Conservation (phyloP, 2,797 vertebrate genomes). For the Mormyrops attenuatus region DNA sequence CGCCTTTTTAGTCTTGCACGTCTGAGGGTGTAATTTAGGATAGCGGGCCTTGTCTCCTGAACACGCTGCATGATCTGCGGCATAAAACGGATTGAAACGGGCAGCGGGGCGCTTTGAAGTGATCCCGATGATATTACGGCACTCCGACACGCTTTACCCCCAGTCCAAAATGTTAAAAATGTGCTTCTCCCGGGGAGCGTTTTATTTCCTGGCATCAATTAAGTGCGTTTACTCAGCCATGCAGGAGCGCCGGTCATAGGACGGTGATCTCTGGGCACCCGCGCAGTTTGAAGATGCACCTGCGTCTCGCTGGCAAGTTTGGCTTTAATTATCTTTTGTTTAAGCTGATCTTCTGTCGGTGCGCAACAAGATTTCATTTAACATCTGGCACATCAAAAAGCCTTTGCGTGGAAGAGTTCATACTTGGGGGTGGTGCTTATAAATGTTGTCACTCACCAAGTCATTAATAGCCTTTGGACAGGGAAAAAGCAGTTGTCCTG, state of each 20-base stretch:
- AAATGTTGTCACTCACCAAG: not conserved
- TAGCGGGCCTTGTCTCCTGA: not conserved
- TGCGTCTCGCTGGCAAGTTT: constrained; percentile 2
- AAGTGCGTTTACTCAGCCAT: constrained; percentile 6
- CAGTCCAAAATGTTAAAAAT: not conserved
- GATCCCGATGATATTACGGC: not conserved
- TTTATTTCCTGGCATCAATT: constrained; percentile 2
- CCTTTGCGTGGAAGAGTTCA: not conserved
- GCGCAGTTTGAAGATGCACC: not conserved
- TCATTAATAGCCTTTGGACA: not conserved
- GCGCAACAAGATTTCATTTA: not conserved
- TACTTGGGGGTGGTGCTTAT: not conserved
- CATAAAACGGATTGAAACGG: not conserved
- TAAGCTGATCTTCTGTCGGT: not conserved
- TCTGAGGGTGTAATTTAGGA: not conserved
- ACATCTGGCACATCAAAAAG: constrained; percentile 9
- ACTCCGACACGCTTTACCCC: not conserved
- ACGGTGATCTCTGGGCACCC: not conserved
- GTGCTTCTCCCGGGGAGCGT: not conserved
- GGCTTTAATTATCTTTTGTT: not conserved
- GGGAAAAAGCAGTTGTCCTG: not conserved
- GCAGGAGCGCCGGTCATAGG: not conserved
- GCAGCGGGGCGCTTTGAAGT: not conserved
- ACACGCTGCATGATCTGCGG: not conserved
- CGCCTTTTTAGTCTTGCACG: not conserved